These are phyloP conservation scores for Eilema depressum DNA, from an alignment of 2,888 invertebrate genomes.

Conservation along the genomic window DNA sequence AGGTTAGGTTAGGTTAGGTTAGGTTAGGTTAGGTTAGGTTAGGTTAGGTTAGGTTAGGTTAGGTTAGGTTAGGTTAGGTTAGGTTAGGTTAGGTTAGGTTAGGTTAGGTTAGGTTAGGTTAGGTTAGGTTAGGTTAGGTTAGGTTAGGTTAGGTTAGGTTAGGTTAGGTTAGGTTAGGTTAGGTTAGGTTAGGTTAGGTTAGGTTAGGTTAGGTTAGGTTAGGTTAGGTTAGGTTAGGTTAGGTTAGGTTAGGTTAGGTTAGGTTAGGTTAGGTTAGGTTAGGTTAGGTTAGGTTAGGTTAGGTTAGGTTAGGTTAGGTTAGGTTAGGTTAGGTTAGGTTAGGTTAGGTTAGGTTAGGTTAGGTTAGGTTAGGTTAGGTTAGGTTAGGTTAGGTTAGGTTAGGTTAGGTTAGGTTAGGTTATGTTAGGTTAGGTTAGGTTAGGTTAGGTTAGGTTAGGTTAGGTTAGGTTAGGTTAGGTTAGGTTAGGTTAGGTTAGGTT, in stretches of 20 bases:
- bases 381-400: constrained; percentile 39
- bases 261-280: constrained; percentile 31
- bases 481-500: constrained; percentile 34
- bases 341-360: constrained; percentile 32
- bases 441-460: constrained; percentile 43
- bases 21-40: constrained; percentile 38
- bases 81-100: constrained; percentile 37
- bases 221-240: constrained; percentile 35
- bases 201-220: constrained; percentile 35
- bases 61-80: constrained; percentile 37
- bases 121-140: constrained; percentile 35
- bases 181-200: constrained; percentile 32
- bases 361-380: constrained; percentile 30
- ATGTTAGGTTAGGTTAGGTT: constrained; percentile 22
- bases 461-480: constrained; percentile 40
- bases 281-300: constrained; percentile 31
- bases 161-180: constrained; percentile 31
- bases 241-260: constrained; percentile 34
- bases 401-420: constrained; percentile 26
- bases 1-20: constrained; percentile 37
- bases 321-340: constrained; percentile 38
- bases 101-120: constrained; percentile 37
- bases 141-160: constrained; percentile 27
- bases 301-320: constrained; percentile 37
- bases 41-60: constrained; percentile 30